Conservation (phyloP, 1,140 invertebrate species). For the Drosophila micromelanica region DNA sequence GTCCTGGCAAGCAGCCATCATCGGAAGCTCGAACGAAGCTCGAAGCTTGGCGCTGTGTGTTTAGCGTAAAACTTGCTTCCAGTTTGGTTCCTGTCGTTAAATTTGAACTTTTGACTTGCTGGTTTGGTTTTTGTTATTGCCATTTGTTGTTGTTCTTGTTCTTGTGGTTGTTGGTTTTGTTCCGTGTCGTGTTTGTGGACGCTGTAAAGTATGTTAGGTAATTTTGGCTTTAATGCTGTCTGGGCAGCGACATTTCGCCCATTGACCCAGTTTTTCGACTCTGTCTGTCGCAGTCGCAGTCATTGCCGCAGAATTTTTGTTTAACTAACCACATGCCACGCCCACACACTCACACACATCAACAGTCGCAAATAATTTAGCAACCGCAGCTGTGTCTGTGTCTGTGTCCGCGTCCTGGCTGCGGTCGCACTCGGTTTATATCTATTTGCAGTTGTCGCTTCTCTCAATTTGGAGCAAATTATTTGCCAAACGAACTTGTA, state of each 20-base stretch:
- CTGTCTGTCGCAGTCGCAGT: constrained; percentile 7
- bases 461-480: constrained; percentile 36
- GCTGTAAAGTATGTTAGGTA: constrained; percentile 32
- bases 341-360: constrained; percentile 30
- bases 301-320: constrained; percentile 54
- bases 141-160: neutral
- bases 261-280: constrained; percentile 55
- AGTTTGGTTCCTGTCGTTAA: constrained; percentile 13
- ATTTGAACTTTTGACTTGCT: constrained; percentile 36
- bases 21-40: constrained; percentile 45
- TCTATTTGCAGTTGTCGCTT: constrained; percentile 43
- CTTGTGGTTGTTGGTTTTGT: constrained; percentile 27
- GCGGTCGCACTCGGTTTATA: constrained; percentile 22
- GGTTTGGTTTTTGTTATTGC: constrained; percentile 12
- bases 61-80: constrained; percentile 6
- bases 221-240: constrained; percentile 60
- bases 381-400: constrained; percentile 49
- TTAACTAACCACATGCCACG: constrained; percentile 68
- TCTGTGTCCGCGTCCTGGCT: constrained; percentile 31
- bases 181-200: constrained; percentile 30
- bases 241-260: constrained; percentile 27
- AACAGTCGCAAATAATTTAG: constrained; percentile 61
- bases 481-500: constrained; percentile 31
- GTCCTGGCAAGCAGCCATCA: constrained; percentile 16
- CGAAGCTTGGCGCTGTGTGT: constrained; percentile 29